Conservation (phyloP, 1,140 invertebrate species). For the Zophobas atratus region DNA sequence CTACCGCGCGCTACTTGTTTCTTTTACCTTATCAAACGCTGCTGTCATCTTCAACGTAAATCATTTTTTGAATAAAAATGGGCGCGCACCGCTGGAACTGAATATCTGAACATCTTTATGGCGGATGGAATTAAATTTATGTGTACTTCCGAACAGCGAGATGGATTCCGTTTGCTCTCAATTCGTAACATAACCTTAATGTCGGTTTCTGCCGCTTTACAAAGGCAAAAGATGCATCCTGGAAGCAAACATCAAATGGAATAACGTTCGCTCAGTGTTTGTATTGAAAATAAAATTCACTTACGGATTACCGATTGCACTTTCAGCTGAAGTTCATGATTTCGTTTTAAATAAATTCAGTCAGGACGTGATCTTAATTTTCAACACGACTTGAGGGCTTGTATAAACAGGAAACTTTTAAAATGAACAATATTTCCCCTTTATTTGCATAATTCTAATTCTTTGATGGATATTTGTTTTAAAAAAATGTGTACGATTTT, state of each 20-base stretch:
- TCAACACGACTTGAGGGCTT: too few species aligned
- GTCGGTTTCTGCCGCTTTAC: background rate
- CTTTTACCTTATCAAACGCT: conserved; percentile 43
- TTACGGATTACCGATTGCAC: too few species aligned
- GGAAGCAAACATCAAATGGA: background rate
- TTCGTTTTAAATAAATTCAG: too few species aligned
- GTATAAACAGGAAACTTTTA: too few species aligned
- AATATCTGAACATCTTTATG: conserved; percentile 36
- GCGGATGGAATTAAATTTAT: conserved; percentile 36
- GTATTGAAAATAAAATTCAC: too few species aligned
- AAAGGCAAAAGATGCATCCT: background rate
- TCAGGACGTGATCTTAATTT: too few species aligned
- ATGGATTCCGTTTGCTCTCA: conserved; percentile 28
- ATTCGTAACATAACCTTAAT: conserved; percentile 18
- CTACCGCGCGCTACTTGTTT: conserved; percentile 44
- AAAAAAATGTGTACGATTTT: too few species aligned
- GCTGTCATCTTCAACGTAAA: conserved; percentile 46
- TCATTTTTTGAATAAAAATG: conserved; percentile 43
- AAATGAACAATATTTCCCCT: too few species aligned
- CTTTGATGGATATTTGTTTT: too few species aligned
- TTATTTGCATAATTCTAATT: too few species aligned
- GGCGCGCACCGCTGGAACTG: conserved; percentile 24
- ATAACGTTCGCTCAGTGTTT: too few species aligned
- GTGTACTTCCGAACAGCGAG: conserved; percentile 21
- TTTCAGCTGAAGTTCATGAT: too few species aligned